These are phyloP conservation scores for Polydrusus tereticollis DNA, from an alignment of 2,888 invertebrate species.

Conservation along the genomic window DNA sequence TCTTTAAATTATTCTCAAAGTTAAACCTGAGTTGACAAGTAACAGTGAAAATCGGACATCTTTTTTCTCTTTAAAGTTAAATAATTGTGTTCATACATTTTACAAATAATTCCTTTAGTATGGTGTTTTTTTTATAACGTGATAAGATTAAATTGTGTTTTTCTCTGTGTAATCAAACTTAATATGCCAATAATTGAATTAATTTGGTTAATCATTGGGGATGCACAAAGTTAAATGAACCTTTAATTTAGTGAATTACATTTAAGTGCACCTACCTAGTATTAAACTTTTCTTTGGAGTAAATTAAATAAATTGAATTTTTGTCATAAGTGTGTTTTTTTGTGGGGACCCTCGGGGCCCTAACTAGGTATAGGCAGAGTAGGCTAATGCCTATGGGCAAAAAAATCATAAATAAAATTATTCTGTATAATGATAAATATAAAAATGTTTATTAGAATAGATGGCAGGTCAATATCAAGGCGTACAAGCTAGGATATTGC, in stretches of 20 bases:
- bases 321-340: constrained; percentile 1
- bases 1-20: neutral
- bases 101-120: neutral
- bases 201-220: too few species aligned
- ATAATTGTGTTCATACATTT: neutral
- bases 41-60: neutral
- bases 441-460: too few species aligned
- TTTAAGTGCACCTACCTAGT: neutral
- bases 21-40: neutral
- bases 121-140: neutral
- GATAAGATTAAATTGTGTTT: neutral
- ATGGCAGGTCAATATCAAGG: too few species aligned
- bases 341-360: neutral
- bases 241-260: too few species aligned
- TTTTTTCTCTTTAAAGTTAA: neutral
- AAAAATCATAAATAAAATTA: too few species aligned
- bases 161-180: neutral
- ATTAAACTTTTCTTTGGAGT: neutral
- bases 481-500: too few species aligned
- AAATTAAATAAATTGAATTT: neutral
- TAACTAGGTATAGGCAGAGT: neutral
- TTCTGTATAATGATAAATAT: too few species aligned
- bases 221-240: too few species aligned
- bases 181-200: neutral
- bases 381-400: too few species aligned